phyloP scores from a whole-genome alignment of 2,797 vertebrate genomes.

The Oreortyx pictus region DNA sequence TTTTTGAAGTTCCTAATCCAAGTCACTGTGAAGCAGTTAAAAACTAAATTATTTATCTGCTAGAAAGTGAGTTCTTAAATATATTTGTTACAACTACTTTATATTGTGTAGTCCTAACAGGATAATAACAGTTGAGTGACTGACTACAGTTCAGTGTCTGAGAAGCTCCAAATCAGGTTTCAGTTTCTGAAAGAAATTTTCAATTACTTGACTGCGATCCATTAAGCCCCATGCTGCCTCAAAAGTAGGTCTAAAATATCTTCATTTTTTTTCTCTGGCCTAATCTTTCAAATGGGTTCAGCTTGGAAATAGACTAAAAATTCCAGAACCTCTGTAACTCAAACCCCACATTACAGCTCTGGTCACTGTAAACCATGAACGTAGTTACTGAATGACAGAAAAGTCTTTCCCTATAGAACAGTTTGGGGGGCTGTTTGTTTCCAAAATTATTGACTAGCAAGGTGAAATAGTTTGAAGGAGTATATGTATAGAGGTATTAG shows the following conservation, averaged over 20 bases:
- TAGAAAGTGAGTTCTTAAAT: neutral
- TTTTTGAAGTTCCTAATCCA: neutral
- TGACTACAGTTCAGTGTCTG: neutral
- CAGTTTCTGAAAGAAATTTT: neutral
- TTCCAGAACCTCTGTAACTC: neutral
- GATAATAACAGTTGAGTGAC: neutral
- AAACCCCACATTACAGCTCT: neutral
- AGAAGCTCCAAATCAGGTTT: neutral
- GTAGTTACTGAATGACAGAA: neutral
- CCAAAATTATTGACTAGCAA: neutral
- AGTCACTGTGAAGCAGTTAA: neutral
- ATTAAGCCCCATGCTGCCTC: neutral
- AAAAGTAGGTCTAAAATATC: neutral
- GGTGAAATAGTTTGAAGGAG: neutral
- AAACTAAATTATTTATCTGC: neutral
- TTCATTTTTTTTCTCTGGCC: neutral
- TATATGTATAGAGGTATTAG: neutral
- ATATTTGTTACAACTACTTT: neutral
- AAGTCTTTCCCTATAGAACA: neutral
- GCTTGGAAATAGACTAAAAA: neutral
- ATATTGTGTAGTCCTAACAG: neutral
- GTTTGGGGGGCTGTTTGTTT: neutral
- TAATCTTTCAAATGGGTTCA: neutral
- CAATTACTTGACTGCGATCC: neutral
- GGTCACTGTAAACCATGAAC: neutral